Conservation (phyloP, 35 echinoderm and acorn worm species). For the Heliocidaris erythrogramma region DNA sequence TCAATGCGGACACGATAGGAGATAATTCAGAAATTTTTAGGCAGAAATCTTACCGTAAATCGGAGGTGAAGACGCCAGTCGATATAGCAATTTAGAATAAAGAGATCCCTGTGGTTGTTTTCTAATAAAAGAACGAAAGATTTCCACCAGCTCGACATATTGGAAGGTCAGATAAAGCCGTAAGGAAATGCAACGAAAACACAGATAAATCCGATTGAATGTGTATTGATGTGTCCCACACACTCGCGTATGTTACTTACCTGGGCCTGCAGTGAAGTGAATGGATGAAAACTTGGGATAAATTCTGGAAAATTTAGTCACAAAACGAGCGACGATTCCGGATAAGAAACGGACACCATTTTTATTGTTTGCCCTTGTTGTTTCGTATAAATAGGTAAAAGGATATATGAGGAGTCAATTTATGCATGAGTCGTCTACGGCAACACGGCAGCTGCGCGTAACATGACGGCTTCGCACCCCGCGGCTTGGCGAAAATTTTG, state of each 20-base stretch:
- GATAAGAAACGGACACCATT: slow-evolving; percentile 87
- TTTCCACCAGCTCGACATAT: slow-evolving; percentile 71
- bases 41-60: slow-evolving; percentile 48
- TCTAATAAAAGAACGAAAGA: slow-evolving; percentile 84
- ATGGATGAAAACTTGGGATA: slow-evolving; percentile 35
- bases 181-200: slow-evolving; percentile 70
- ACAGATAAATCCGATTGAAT: slow-evolving; percentile 53
- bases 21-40: not conserved
- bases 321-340: slow-evolving; percentile 55
- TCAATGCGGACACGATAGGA: slow-evolving; percentile 35
- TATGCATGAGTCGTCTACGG: slow-evolving; percentile 79
- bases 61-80: slow-evolving; percentile 35
- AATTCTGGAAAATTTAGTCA: slow-evolving; percentile 62
- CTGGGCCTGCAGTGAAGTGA: slow-evolving; percentile 26
- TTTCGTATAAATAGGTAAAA: slow-evolving; percentile 97
- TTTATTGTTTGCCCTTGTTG: slow-evolving; percentile 90
- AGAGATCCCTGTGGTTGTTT: slow-evolving; percentile 72
- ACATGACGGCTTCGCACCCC: slow-evolving; percentile 76
- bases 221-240: slow-evolving; percentile 26
- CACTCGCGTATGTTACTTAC: slow-evolving; percentile 40
- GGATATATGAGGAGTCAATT: slow-evolving; percentile 95
- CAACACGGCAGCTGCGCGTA: slow-evolving; percentile 73
- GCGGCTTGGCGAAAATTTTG: slow-evolving; percentile 36
- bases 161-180: slow-evolving; percentile 70
- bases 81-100: slow-evolving; percentile 55